phyloP scores from a whole-genome alignment of 2,888 invertebrate genomes.

The Agrotis segetum region DNA sequence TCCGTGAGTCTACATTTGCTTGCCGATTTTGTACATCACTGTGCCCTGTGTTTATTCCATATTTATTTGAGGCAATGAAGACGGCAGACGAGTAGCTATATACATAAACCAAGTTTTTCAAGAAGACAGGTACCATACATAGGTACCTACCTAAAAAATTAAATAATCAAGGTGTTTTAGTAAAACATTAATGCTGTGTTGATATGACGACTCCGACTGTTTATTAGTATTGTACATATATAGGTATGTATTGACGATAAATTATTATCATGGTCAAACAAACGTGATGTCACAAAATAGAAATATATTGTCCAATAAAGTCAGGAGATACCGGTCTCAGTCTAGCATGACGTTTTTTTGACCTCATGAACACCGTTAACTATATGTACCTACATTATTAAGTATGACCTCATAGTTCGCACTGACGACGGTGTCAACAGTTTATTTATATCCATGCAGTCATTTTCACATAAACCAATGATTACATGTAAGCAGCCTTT shows the following conservation, averaged over 20 bases:
- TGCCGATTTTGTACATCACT: slow-evolving; percentile 2
- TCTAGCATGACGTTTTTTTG: slow-evolving; percentile 60
- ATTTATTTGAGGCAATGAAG: neutral
- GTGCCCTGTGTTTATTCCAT: too few species aligned
- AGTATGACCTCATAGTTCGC: slow-evolving; percentile 61
- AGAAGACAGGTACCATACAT: too few species aligned
- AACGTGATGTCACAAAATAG: slow-evolving; percentile 36
- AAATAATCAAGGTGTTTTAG: neutral
- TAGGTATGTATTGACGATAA: slow-evolving; percentile 15
- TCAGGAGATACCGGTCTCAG: slow-evolving; percentile 32
- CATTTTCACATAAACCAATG: slow-evolving; percentile 55
- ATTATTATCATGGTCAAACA: slow-evolving; percentile 40
- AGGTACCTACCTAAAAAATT: slow-evolving; percentile 7
- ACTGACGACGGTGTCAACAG: slow-evolving; percentile 60
- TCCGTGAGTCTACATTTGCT: slow-evolving; percentile 2
- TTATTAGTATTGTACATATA: neutral
- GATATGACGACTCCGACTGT: slow-evolving; percentile 4
- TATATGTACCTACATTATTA: slow-evolving; percentile 36
- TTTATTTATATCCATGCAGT: slow-evolving; percentile 67
- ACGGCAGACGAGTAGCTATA: neutral
- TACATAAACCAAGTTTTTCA: neutral
- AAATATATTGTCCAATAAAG: slow-evolving; percentile 26
- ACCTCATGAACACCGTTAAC: slow-evolving; percentile 60
- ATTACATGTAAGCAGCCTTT: slow-evolving; percentile 42
- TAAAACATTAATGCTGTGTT: slow-evolving; percentile 13